Percentiles rank a stretch among this genome's conserved stretches.
Evolutionary conservation across 2,797 vertebrate genomes (phyloP).

Genomic region (Nasua narica): DNA sequence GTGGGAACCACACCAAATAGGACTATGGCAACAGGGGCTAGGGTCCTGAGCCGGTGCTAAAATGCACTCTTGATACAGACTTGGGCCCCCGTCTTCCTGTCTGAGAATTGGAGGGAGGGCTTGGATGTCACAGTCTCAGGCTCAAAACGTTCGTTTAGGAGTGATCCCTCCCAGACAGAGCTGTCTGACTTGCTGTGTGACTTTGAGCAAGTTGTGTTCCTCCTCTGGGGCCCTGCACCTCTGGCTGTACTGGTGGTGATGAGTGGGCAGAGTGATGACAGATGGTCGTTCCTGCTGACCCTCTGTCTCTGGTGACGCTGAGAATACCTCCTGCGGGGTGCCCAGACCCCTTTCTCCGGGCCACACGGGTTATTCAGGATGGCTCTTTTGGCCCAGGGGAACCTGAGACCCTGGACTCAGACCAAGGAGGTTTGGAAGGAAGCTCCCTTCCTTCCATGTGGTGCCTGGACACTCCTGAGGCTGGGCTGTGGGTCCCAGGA

Average conservation of each 20-base stretch:
- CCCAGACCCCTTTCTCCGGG: neutral
- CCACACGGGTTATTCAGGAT: neutral
- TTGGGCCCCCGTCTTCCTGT: fast-evolving
- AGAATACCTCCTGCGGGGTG: fast-evolving
- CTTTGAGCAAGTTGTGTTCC: neutral
- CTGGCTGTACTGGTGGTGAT: neutral
- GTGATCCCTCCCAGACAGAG: neutral
- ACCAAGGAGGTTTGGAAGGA: neutral
- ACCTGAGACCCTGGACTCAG: neutral
- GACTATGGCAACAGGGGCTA: neutral
- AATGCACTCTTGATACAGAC: neutral
- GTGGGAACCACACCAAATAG: neutral
- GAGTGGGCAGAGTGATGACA: fast-evolving
- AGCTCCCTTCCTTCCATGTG: too few relatives aligned
- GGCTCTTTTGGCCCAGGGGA: neutral
- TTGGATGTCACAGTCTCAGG: neutral
- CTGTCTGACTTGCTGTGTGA: neutral
- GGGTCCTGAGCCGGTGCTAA: neutral
- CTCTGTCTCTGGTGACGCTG: neutral
- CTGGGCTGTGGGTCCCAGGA: neutral
- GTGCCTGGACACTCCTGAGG: neutral
- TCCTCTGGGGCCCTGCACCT: neutral
- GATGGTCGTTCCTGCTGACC: neutral
- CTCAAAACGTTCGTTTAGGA: neutral
- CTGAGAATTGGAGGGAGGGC: neutral